phyloP scores from a whole-genome alignment of 2,888 invertebrate genomes.

The Elmis aenea region DNA sequence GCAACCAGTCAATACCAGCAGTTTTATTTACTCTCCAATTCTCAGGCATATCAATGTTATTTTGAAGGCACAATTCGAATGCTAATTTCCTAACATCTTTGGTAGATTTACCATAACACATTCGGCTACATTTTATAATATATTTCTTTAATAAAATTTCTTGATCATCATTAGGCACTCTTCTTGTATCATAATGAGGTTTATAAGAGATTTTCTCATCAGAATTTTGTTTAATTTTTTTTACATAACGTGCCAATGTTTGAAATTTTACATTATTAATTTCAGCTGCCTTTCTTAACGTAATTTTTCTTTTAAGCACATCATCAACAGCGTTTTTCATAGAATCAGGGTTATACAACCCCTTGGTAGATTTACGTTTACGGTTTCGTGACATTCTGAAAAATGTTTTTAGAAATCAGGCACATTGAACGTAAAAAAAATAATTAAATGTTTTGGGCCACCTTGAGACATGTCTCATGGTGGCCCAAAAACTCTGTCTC shows the following conservation, averaged over 20 bases:
- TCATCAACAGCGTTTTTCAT: neutral
- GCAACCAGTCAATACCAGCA: conserved; percentile 20
- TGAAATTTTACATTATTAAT: neutral
- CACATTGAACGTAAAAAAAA: neutral
- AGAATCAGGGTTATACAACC: neutral
- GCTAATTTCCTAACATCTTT: conserved; percentile 10
- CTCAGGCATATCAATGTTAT: neutral
- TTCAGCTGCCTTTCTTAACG: neutral
- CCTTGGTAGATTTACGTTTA: neutral
- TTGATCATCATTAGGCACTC: neutral
- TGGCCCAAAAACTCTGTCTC: neutral
- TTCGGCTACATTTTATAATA: conserved; percentile 2
- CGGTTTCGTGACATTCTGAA: neutral
- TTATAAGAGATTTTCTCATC: too few species aligned
- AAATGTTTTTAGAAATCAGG: too few species aligned
- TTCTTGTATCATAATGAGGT: too few species aligned
- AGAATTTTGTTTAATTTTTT: too few species aligned
- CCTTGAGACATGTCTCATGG: neutral
- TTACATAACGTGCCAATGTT: neutral
- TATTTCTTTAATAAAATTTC: neutral
- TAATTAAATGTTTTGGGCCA: neutral
- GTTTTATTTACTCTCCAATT: conserved; percentile 9
- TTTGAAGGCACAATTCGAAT: conserved; percentile 13
- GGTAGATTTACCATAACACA: conserved; percentile 14
- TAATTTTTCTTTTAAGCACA: neutral